phyloP scores from a whole-genome alignment of 2,888 invertebrate genomes.

The Drosophila demipolita region DNA sequence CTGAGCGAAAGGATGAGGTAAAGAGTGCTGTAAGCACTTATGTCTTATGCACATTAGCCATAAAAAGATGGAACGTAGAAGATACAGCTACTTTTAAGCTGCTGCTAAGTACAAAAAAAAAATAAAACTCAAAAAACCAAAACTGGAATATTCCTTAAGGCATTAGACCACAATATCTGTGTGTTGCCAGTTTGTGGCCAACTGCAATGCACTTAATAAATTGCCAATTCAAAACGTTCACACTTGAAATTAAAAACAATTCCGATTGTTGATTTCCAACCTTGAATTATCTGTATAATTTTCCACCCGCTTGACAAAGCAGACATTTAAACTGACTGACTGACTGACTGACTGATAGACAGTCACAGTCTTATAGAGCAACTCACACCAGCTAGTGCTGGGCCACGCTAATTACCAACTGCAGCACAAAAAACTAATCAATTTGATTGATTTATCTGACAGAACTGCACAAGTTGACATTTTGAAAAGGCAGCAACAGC shows the following conservation, averaged over 20 bases:
- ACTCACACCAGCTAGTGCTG: slow-evolving; percentile 62
- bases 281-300: slow-evolving; percentile 69
- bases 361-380: slow-evolving; percentile 40
- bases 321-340: slow-evolving; percentile 3
- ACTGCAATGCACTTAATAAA: slow-evolving; percentile 44
- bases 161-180: slow-evolving; percentile 17
- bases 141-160: slow-evolving; percentile 18
- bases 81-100: slow-evolving; percentile 49
- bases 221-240: slow-evolving; percentile 40
- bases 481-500: slow-evolving; percentile 56
- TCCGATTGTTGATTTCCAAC: slow-evolving; percentile 46
- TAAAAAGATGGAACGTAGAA: slow-evolving; percentile 40
- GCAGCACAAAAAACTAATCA: slow-evolving; percentile 77
- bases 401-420: slow-evolving; percentile 74
- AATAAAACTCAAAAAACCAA: not conserved
- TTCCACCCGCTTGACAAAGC: slow-evolving; percentile 56
- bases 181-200: slow-evolving; percentile 20
- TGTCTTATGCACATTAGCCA: slow-evolving; percentile 50
- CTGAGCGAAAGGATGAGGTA: not conserved
- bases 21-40: slow-evolving; percentile 19
- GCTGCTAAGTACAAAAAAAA: slow-evolving; percentile 2
- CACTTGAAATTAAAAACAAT: slow-evolving; percentile 55
- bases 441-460: slow-evolving; percentile 84
- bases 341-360: slow-evolving; percentile 2
- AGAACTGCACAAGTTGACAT: slow-evolving; percentile 77